Conservation (phyloP, 2,113 vertebrate species). For the Neoarius graeffei region DNA sequence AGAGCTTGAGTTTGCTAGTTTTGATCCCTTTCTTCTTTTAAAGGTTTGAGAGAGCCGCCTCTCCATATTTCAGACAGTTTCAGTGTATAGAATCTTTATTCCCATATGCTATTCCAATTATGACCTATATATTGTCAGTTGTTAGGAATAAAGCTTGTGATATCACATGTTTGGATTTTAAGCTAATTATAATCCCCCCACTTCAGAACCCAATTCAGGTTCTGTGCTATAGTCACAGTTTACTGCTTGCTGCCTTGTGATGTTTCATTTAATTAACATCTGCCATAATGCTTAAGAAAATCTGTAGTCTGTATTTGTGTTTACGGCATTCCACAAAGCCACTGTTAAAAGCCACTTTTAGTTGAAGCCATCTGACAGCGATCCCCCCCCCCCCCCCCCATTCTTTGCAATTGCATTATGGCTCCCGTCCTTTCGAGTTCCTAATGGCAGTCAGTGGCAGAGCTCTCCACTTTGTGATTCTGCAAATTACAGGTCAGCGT, state of each 20-base stretch:
- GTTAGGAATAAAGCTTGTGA: neutral
- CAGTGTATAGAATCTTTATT: slow-evolving; percentile 48
- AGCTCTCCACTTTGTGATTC: slow-evolving; percentile 56
- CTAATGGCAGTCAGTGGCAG: slow-evolving; percentile 58
- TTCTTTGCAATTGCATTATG: slow-evolving; percentile 67
- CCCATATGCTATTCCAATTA: slow-evolving; percentile 55
- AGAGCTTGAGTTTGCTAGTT: slow-evolving; percentile 6
- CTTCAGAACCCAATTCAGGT: neutral
- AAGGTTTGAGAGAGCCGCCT: slow-evolving; percentile 52
- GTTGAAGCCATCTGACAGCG: slow-evolving; percentile 70
- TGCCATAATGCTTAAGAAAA: slow-evolving; percentile 12
- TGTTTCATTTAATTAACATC: slow-evolving; percentile 49
- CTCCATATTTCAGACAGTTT: slow-evolving; percentile 46
- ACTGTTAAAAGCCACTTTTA: slow-evolving; percentile 55
- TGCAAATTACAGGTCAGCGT: slow-evolving; percentile 71
- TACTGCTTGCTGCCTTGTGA: slow-evolving; percentile 37
- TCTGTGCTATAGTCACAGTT: slow-evolving; percentile 7
- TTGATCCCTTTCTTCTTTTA: slow-evolving; percentile 25
- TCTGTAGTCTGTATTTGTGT: slow-evolving; percentile 51
- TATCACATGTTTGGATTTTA: neutral
- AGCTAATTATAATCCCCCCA: slow-evolving; percentile 26
- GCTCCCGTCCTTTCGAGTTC: slow-evolving; percentile 60
- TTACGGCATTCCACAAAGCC: slow-evolving; percentile 49
- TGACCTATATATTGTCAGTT: slow-evolving; percentile 13
- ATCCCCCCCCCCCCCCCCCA: slow-evolving; percentile 62